Percentiles rank a stretch among this genome's conserved stretches.
Evolutionary conservation across 1,140 invertebrate genomes (phyloP).

Genomic region (Macrosteles quadrilineatus): DNA sequence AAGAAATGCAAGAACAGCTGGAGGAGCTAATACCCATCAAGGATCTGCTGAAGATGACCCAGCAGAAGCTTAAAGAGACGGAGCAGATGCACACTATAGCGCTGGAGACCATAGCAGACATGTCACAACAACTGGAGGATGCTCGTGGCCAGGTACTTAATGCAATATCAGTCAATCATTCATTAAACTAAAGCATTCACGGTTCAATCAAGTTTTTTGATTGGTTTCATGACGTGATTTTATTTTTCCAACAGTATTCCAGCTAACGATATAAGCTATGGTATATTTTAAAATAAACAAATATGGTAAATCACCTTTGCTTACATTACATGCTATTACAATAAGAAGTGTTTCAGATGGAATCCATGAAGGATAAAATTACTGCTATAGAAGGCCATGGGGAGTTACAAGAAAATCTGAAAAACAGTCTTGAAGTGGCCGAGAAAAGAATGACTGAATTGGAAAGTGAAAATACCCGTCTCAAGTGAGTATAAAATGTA

Average conservation of each 20-base stretch:
- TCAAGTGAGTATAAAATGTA: constrained; percentile 33
- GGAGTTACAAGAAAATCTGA: constrained; percentile 37
- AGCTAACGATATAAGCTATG: too few relatives aligned
- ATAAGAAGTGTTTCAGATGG: constrained; percentile 38
- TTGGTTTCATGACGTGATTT: too few relatives aligned
- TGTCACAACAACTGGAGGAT: constrained; percentile 56
- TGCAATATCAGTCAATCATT: too few relatives aligned
- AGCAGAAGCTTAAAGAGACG: constrained; percentile 67
- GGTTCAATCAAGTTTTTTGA: too few relatives aligned
- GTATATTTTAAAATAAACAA: too few relatives aligned
- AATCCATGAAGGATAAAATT: constrained; percentile 29
- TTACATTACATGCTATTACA: not conserved
- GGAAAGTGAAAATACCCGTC: constrained; percentile 42
- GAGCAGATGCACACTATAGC: constrained; percentile 64
- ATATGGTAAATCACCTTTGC: not conserved
- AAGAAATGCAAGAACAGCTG: constrained; percentile 70
- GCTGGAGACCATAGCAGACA: constrained; percentile 62
- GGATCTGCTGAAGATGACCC: constrained; percentile 70
- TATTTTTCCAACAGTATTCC: too few relatives aligned
- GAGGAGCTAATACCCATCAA: constrained; percentile 70
- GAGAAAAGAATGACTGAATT: constrained; percentile 53
- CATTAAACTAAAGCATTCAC: too few relatives aligned
- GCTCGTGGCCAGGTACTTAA: constrained; percentile 38
- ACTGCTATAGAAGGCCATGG: constrained; percentile 50
- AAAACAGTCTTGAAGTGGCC: constrained; percentile 28